Base-by-base conservation (phyloP, 1,140 invertebrate genomes). In the Penaeus chinensis region DNA sequence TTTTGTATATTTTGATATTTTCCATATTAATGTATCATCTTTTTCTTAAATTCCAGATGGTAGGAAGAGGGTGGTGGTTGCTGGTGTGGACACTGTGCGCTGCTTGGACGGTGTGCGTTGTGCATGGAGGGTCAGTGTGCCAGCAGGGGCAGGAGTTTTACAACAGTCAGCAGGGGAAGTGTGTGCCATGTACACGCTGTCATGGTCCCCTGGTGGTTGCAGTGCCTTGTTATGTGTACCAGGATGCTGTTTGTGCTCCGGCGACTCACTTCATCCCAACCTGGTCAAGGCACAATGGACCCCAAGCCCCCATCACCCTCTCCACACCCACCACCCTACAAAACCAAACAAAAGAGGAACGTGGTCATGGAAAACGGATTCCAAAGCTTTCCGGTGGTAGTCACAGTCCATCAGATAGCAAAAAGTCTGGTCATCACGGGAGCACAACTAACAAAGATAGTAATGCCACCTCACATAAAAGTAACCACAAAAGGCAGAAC, bases 21-120 rank as follows among this genome's bases (percentile, higher is more conserved):
- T 47, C 1, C 47, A 47, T 47, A 47, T 13, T 47, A 47, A 47
- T 47, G 47, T 47, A 32, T 32, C 32, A 32, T 47, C 11, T 47
- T 13, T 47, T 13, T 47, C 47, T 47, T 3, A 13, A 47, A 10
- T 87, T 87, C 5, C 85, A 87, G 85, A 87, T 87, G 85, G 85
- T 87, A 87, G 85, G 85, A 82, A 87, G 85, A 87, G 85, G 85
- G 85, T 87, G 85, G 85, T 87, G 85, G 85, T 62, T 87, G 85
- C 79, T 87, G 79, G 85, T 78, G 85, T 87, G 79, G 85, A 87
- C 61, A 62, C 69, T 87, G 85, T 87, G 80, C 65, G 66, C 69
- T 81, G 85, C 78, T 61, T 81, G 85, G 79, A 81, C 65, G 24
- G 85, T 87, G 80, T 76, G 71, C 42, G 11, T 81, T 16, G 85